Evolutionary conservation across 2,113 vertebrate species (phyloP).

Genomic region (Empidonax traillii): DNA sequence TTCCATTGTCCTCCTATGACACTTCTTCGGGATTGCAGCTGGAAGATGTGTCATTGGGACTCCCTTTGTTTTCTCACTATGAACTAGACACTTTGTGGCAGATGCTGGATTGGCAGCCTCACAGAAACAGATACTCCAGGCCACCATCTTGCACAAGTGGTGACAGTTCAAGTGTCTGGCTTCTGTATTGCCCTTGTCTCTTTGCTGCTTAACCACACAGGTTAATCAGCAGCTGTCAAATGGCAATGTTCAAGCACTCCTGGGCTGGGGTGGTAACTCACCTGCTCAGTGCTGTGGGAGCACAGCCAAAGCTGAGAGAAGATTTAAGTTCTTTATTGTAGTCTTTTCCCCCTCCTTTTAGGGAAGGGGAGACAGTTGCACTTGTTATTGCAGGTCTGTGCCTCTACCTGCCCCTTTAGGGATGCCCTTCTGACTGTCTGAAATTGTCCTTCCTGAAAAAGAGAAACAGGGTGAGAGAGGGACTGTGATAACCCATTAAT

Average conservation of each 20-base stretch:
- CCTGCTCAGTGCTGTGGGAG: background rate
- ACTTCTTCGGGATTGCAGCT: constrained; percentile 17
- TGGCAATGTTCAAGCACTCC: background rate
- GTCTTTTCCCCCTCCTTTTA: background rate
- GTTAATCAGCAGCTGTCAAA: constrained; percentile 9
- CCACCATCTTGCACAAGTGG: background rate
- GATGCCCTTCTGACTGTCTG: background rate
- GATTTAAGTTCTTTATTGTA: background rate
- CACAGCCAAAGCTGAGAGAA: background rate
- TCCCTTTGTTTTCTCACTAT: background rate
- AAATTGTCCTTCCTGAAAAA: background rate
- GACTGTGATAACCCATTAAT: background rate
- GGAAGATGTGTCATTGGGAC: background rate
- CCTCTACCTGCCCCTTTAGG: background rate
- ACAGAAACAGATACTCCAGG: background rate
- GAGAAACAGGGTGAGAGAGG: background rate
- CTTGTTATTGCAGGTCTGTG: background rate
- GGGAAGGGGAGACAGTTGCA: background rate
- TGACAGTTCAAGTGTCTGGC: background rate
- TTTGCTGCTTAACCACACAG: background rate
- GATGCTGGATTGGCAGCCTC: background rate
- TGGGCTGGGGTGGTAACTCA: background rate
- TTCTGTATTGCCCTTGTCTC: background rate
- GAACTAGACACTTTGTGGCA: background rate
- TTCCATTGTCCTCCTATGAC: background rate